These are phyloP conservation scores for Rhinichthys klamathensis DNA, from an alignment of 2,113 vertebrate genomes.

Conservation along the genomic window DNA sequence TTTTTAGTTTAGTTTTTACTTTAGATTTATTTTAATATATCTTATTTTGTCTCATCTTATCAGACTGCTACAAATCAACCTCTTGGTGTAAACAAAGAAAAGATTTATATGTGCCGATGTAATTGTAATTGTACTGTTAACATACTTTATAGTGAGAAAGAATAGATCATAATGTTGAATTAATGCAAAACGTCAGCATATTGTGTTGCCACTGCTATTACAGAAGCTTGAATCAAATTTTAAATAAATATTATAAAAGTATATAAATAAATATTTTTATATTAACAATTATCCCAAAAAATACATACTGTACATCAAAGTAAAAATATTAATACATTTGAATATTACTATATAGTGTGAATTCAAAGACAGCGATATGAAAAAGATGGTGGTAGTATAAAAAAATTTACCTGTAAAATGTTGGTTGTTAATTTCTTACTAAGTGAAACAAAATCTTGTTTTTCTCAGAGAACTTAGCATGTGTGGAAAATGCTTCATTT, in stretches of 20 bases:
- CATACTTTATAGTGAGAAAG: background rate
- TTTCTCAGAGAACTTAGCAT: background rate
- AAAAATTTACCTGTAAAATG: background rate
- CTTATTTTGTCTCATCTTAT: background rate
- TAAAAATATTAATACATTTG: background rate
- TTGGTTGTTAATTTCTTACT: background rate
- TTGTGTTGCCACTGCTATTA: background rate
- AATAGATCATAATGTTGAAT: background rate
- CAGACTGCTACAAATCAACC: background rate
- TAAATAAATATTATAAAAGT: background rate
- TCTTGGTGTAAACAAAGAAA: background rate
- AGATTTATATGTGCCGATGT: background rate
- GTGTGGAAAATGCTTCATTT: background rate
- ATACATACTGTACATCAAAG: too few species aligned
- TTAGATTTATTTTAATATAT: background rate
- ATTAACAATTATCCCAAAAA: background rate
- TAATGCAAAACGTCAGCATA: background rate
- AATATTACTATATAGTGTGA: background rate
- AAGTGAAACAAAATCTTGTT: background rate
- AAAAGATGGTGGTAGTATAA: background rate
- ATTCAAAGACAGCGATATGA: background rate
- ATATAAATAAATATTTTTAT: background rate
- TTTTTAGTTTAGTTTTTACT: background rate
- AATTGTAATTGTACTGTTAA: background rate
- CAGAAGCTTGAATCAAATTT: too few species aligned